phyloP scores from a whole-genome alignment of 2,888 invertebrate genomes.

The Drosophila heteroneura region DNA sequence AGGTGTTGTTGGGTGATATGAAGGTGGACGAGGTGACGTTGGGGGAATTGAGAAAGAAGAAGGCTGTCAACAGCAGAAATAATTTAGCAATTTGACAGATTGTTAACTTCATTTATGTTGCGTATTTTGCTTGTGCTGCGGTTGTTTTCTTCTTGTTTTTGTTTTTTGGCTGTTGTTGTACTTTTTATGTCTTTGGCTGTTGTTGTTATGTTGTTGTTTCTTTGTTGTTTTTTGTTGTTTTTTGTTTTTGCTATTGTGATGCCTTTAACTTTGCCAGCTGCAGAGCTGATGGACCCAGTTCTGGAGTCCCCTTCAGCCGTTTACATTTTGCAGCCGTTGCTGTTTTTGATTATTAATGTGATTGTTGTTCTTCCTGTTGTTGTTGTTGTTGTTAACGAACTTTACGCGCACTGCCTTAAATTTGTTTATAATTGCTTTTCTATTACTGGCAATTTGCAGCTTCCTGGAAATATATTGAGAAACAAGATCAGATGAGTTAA shows the following conservation, averaged over 20 bases:
- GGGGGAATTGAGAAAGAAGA: constrained; percentile 83
- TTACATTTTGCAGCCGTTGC: constrained; percentile 66
- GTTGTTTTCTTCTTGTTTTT: constrained; percentile 39
- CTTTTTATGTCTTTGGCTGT: constrained; percentile 19
- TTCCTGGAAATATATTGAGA: constrained; percentile 40
- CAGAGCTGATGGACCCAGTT: constrained; percentile 55
- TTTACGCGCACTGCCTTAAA: constrained; percentile 42
- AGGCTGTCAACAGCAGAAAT: constrained; percentile 85
- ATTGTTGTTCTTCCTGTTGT: constrained; percentile 12
- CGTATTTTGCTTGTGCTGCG: constrained; percentile 63
- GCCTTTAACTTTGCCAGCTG: constrained; percentile 43
- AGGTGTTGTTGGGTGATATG: constrained; percentile 11
- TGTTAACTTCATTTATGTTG: constrained; percentile 85
- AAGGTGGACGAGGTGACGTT: constrained; percentile 47
- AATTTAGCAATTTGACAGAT: constrained; percentile 85
- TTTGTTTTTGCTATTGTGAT: constrained; percentile 17
- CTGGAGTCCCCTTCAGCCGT: constrained; percentile 34
- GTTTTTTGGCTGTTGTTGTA: constrained; percentile 11
- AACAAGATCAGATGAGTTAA: neutral
- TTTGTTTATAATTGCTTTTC: constrained; percentile 69
- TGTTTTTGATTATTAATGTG: constrained; percentile 32
- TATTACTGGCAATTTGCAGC: constrained; percentile 44
- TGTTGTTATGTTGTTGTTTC: constrained; percentile 1
- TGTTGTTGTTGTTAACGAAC: constrained; percentile 43
- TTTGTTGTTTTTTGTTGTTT: neutral